Evolutionary conservation across 2,888 invertebrate genomes (phyloP), one percentile per base, ranked within the genome.

Genomic region (Minunthozetes semirufus): DNA sequence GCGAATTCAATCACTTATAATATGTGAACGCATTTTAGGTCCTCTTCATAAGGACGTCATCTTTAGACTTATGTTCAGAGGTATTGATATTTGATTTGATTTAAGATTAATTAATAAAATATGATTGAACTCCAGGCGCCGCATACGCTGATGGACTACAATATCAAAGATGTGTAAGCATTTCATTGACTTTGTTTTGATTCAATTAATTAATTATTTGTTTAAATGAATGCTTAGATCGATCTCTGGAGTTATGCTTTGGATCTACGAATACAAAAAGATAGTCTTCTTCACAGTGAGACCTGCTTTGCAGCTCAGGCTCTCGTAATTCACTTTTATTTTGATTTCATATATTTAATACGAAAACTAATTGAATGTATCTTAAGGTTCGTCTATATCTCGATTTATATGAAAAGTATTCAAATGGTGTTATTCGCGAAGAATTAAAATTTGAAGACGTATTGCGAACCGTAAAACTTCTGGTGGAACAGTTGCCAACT

Each of bases 231-330:
- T 33, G 33, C 22, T n/a, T n/a, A 75, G 75, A 89, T 93, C 78
- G 91, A 92, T 82, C 86, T 94, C 75, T 95, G 94, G 94, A 86
- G 87, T 76, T 88, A 92, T 83, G 90, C 91, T 73, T 86, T 94
- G 75, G 88, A 90, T 82, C 87, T 93, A 77, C 87, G 93, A 78
- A 88, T 93, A 19, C 87, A 88, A 80, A 89, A 89, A 82, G 91
- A 91, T 85, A 88, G 92, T 72, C 84, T 87, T 73, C 83, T 88
- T 46, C 87, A 86, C 82, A 87, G 89, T 76, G 94, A 94, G 84
- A 91, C 93, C 66, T 89, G 91, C 82, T 93, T 92, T 83, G 89
- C 92, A 73, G 91, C 92, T 76, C 90, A 92, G 85, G 92, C 93
- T 27, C 85, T 94, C 73, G 90, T 76, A 90, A 92, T 85, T 92